Base-by-base conservation (phyloP, 2,888 invertebrate species). In the Stictocephala bisonia region DNA sequence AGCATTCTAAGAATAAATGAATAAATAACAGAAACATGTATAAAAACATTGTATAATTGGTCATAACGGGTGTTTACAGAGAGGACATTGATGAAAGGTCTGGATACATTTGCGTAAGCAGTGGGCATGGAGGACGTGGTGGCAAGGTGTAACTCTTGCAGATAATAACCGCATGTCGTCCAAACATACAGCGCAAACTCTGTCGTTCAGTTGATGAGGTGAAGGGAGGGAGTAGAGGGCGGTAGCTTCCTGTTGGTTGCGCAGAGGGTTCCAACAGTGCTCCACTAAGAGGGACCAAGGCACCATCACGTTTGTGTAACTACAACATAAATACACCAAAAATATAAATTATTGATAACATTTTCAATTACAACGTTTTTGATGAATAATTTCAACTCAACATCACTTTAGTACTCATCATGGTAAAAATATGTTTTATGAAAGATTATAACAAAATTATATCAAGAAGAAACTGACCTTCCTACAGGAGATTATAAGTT, bases 91-190 rank as follows among this genome's bases (percentile, higher is more conserved):
- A 22, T 72, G 68, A 64, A 73, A 77, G 44, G 76, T 73, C 26
- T 76, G 71, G n/a, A 76, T 44, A 48, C 78, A 77, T 44, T 72
- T 74, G 73, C 92, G 84, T 18, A 93, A 85, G 80, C 93, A 93
- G 81, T 90, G 90, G 0, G 91, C 91, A 81, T 93, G 93, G 83
- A 93, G 93, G 81, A 91, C 87, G 81, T 93, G 93, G 53, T 91
- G 90, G 81, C 93, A 93, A 0, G 93, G 92, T 0, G 93, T 93
- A 11, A 92, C 88, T 35, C 92, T 86, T 0, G 93, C 93, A 7
- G 88, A 87, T 22, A 74, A 44, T 0, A 56, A 58, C 66, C 85
- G 85, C 92, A 93, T 92, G 1, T 85, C 81, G 75, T 88, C 89
- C 29, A 93, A 85, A 79, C 93, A 93, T 6, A 93, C 91, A 0